Conservation (phyloP, 2,113 vertebrate genomes). For the Petaurus breviceps region DNA sequence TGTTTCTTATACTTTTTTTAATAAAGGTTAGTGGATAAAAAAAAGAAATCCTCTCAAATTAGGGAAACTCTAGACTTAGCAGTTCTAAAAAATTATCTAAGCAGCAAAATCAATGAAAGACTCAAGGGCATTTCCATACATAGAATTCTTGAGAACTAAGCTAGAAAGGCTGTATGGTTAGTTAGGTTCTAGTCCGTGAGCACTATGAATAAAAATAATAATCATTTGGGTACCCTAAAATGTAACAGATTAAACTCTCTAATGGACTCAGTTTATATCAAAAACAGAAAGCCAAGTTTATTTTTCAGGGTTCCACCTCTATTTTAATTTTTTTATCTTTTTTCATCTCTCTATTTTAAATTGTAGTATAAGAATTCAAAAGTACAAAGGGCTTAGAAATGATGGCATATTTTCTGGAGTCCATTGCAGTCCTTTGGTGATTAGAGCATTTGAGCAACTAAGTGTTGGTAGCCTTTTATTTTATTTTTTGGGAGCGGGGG, state of each 20-base stretch:
- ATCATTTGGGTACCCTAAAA: neutral
- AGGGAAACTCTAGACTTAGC: neutral
- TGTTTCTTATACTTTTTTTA: neutral
- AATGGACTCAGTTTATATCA: neutral
- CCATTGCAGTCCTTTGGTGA: neutral
- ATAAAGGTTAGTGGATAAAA: neutral
- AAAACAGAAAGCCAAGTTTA: neutral
- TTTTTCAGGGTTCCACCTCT: neutral
- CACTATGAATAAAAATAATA: neutral
- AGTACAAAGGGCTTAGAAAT: neutral
- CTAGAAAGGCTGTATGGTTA: neutral
- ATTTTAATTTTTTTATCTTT: no score
- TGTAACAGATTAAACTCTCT: neutral
- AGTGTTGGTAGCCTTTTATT: neutral
- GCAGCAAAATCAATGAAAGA: neutral
- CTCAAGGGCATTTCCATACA: neutral
- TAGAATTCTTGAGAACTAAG: neutral
- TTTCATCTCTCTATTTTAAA: neutral
- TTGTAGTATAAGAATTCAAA: fast-evolving
- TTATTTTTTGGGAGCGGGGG: neutral
- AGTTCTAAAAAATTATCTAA: neutral
- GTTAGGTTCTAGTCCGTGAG: neutral
- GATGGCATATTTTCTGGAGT: neutral
- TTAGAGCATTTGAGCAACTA: neutral
- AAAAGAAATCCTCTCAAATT: neutral